Base-by-base conservation (phyloP, 2,113 vertebrate genomes). In the Mandrillus leucophaeus region DNA sequence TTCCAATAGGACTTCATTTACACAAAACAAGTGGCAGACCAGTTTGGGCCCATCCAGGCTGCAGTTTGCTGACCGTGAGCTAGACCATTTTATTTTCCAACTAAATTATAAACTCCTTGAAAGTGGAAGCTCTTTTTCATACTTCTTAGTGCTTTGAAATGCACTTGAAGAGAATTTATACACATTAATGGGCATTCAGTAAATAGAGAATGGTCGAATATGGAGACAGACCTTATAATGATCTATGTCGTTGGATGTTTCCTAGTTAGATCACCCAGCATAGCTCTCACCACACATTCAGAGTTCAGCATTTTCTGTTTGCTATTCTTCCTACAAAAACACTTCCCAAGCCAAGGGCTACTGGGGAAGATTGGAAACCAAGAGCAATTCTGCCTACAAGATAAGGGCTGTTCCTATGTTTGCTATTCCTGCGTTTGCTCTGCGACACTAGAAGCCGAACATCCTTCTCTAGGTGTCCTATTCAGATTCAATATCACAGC, bases 1-100 rank as follows among this genome's bases (percentile, higher is more conserved):
- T 80, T 70, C 40, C 4, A 83, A 13, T 88, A 90, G 93, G 96
- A 52, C 32, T 96, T 90, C 76, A 85, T 72, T 93, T 92, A 76
- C 16, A 92, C 61, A 86, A 72, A 76, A 66, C 50, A 95, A 52
- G 11, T 68, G n/a, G 5, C n/a, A 75, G 6, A 80, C 38, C 30
- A 48, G 32, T 86, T 82, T 87, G 12, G 64, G n/a, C 20, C 78
- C 32, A 66, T 64, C 61, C 2, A 57, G 22, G 66, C 43, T 55
- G 3, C 48, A 73, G 57, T 93, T 92, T 76, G 17, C 64, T 11
- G 55, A 25, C 43, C 20, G 20, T 85, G 25, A 72, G 45, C 30
- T 50, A 76, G 22, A 66, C 43, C 25, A 23, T 90, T 66, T 93
- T 88, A 40, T 94, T 94, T 86, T 93, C 70, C 84, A 95, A 72